Evolutionary conservation across 2,888 invertebrate genomes (phyloP), one percentile per base, ranked within the genome.

Genomic region (Leucozona laternaria): DNA sequence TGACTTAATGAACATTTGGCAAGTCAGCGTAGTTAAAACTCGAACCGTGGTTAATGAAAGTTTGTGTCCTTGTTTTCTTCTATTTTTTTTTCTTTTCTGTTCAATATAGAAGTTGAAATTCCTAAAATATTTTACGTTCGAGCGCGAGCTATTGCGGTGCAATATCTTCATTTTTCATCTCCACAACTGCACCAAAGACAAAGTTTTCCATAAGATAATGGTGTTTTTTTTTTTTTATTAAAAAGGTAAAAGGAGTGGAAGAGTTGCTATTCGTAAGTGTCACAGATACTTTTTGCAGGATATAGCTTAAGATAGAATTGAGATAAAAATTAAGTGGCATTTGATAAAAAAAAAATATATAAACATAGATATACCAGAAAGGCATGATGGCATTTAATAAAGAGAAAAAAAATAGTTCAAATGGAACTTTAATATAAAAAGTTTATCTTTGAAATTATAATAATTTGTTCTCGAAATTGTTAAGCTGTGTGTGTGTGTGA

Each of bases 1-100:
- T 85, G 85, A 85, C 85, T 85, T 85, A 85, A 81, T 80, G 77
- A 81, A 80, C 80, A 80, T 77, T 85, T 77, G 66, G 72, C 68
- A 55, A 79, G 80, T 77, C 72, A 73, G 55, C 62, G 70, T 55
- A 85, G 72, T 85, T 85, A 81, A 73, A 75, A 77, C 73, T 78
- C 72, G 72, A 80, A 73, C 58, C 45, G 84, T 72, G 80, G 71
- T 72, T 85, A 85, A 84, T 79, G 83, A 84, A 79, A 83, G 81
- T 55, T 75, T 25, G 25, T 40, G 55, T 57, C 40, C 45, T 64
- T 73, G 28, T 13, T 53, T 31, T 62, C 4, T 20, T 58, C 13
- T 22, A 43, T 72, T 71, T 45, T 25, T 48, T 20, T 22, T 22
- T 22, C 6, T 34, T 53, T 55, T 31, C 25, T 20, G 15, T 15